Percentiles rank a stretch among this genome's conserved stretches.
These are phyloP conservation scores for Corythoichthys haematopterus DNA, from an alignment of 2,113 vertebrate genomes.

Conservation along the genomic window DNA sequence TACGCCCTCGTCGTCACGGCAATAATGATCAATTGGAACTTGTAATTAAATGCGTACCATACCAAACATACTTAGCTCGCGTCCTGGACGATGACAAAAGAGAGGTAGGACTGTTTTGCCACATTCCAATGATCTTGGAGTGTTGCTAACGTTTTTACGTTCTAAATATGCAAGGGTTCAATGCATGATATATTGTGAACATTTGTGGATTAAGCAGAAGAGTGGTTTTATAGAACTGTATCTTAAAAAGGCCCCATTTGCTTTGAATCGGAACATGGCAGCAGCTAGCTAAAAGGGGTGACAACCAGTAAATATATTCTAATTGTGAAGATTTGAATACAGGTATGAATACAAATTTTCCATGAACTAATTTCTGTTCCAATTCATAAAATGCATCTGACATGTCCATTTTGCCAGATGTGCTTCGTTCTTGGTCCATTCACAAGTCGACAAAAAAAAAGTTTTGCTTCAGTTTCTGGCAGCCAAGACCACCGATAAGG, in stretches of 20 bases:
- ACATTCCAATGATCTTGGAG: not conserved
- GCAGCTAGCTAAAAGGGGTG: conserved; percentile 1
- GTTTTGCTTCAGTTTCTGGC: conserved; percentile 82
- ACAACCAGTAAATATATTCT: conserved; percentile 8
- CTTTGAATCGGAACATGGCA: not conserved
- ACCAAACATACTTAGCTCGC: not conserved
- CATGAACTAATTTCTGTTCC: not conserved
- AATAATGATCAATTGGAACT: not conserved
- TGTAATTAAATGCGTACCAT: not conserved
- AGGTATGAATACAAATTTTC: conserved; percentile 19
- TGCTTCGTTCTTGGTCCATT: conserved; percentile 39
- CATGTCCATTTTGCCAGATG: conserved; percentile 26
- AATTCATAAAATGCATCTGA: conserved; percentile 4
- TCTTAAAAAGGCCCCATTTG: not conserved
- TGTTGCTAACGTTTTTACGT: not conserved
- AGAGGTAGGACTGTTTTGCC: conserved; percentile 1
- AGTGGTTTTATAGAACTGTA: not conserved
- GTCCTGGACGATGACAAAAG: not conserved
- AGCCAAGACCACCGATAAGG: conserved; percentile 91
- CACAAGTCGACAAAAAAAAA: conserved; percentile 15
- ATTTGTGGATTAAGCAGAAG: not conserved
- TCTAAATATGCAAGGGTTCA: not conserved
- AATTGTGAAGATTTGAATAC: conserved; percentile 28
- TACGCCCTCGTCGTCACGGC: conserved; percentile 1
- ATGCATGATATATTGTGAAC: not conserved